phyloP scores from a whole-genome alignment of 64 coral and sea anemone species.

The Stylophora pistillata region DNA sequence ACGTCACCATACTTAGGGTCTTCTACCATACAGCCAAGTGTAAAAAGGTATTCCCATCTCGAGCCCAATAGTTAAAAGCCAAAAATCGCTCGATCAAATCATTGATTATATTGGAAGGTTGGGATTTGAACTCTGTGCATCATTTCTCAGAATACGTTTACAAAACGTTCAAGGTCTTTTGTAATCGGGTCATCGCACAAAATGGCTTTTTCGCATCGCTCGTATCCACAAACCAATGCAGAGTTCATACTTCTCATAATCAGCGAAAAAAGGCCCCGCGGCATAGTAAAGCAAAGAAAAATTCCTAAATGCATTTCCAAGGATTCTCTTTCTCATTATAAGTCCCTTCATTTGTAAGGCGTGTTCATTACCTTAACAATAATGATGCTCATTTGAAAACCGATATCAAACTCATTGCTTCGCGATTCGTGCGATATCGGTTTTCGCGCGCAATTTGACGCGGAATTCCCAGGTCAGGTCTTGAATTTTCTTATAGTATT shows the following conservation, averaged over 20 bases:
- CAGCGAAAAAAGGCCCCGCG: conserved; percentile 86
- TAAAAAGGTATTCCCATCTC: conserved; percentile 46
- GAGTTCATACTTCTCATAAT: conserved; percentile 77
- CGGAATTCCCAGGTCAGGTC: too few relatives aligned
- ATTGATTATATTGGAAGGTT: background rate
- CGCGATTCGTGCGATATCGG: too few relatives aligned
- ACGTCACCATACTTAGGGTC: conserved; percentile 63
- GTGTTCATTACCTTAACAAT: conserved; percentile 36
- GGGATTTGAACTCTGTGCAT: conserved; percentile 55
- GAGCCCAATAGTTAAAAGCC: too few relatives aligned
- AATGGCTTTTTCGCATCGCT: conserved; percentile 78
- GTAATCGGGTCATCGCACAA: conserved; percentile 53
- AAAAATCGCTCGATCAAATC: too few relatives aligned
- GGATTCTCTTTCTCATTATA: conserved; percentile 77
- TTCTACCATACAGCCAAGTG: conserved; percentile 67
- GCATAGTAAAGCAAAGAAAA: conserved; percentile 76
- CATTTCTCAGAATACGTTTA: conserved; percentile 84
- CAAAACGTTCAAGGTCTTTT: conserved; percentile 83
- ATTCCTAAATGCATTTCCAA: conserved; percentile 63
- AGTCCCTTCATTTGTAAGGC: conserved; percentile 80
- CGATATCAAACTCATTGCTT: too few relatives aligned
- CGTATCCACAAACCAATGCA: conserved; percentile 84
- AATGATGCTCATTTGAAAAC: background rate
- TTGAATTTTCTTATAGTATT: too few relatives aligned
- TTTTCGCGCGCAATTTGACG: too few relatives aligned